Percentiles rank a stretch among this genome's conserved stretches.
Conservation (phyloP, 2,797 vertebrate species). For the Nothura maculosa region DNA sequence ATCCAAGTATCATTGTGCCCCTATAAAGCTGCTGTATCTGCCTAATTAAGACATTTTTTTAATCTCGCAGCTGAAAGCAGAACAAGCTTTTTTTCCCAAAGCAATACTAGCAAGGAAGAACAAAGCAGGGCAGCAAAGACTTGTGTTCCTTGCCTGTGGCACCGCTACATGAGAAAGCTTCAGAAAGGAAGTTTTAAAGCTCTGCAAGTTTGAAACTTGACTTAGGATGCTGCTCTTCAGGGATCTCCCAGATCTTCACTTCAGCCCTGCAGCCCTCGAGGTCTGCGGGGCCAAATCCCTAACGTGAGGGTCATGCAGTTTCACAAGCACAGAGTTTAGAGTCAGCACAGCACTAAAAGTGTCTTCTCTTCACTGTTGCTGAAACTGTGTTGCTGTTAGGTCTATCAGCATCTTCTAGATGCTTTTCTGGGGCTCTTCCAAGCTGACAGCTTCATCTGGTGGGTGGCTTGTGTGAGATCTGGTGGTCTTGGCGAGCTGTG, state of each 20-base stretch:
- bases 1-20: not conserved
- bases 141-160: fast-evolving
- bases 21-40: not conserved
- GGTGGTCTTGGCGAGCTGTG: not conserved
- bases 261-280: not conserved
- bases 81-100: not conserved
- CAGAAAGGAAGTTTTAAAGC: not conserved
- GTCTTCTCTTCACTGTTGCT: not conserved
- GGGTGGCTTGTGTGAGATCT: not conserved
- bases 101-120: not conserved
- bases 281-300: not conserved
- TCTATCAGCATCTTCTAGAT: not conserved
- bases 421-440: not conserved
- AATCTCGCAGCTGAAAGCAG: not conserved
- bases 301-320: not conserved
- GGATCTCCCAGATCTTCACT: not conserved
- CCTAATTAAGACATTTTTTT: not conserved
- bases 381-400: not conserved
- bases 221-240: not conserved
- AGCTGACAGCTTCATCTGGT: not conserved
- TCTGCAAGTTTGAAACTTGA: not conserved
- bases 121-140: not conserved
- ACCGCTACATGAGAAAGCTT: not conserved
- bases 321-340: not conserved
- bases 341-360: not conserved